Base-by-base conservation (phyloP, 2,888 invertebrate species). In the Drosophila monieri region DNA sequence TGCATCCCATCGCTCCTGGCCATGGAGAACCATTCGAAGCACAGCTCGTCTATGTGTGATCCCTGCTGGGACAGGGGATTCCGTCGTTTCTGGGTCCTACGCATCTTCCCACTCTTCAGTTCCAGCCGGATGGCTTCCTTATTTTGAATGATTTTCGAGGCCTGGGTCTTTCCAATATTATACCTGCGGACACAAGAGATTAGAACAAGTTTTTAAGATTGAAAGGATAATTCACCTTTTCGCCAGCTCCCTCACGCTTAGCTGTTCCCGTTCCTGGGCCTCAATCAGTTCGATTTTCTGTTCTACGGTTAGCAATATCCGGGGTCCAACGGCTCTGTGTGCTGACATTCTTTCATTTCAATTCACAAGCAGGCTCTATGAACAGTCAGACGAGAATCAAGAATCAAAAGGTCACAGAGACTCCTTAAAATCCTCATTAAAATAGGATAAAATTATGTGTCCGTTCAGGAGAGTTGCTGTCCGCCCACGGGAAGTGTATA, bases 141-240 rank as follows among this genome's bases (percentile, higher is more conserved):
- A 21, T 64, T 64, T 18, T 64, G 9, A 39, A 23, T 41, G 27
- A 64, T 64, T n/a, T 35, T 49, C 14, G 64, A 41, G 6, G 62
- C 62, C 21, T 64, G 62, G 0, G 62, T 64, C 15, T 64, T 64
- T 1, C 62, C 65, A 23, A 64, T 64, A 6, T 53, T 64, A 23
- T 64, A 64, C 18, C 62, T 64, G 5, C 6, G 3, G 4, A 8
- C n/a, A n/a, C 5, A 4, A 21, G 8, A 21, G n/a, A 12, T n/a
- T 3, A 21, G 5, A 35, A 6, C 2, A 14, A 3, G 8, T 12
- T 8, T 30, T 30, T 2, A 5, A 3, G n/a, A 3, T 3, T 9
- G 8, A 1, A 6, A 1, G 30, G 14, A 8, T 1, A 18, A 12
- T 3, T 15, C 30, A 64, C 62, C 64, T 64, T 6, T 44, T 64